These are phyloP conservation scores for Fistularia tabacaria DNA, from an alignment of 2,797 vertebrate genomes.

Conservation along the genomic window DNA sequence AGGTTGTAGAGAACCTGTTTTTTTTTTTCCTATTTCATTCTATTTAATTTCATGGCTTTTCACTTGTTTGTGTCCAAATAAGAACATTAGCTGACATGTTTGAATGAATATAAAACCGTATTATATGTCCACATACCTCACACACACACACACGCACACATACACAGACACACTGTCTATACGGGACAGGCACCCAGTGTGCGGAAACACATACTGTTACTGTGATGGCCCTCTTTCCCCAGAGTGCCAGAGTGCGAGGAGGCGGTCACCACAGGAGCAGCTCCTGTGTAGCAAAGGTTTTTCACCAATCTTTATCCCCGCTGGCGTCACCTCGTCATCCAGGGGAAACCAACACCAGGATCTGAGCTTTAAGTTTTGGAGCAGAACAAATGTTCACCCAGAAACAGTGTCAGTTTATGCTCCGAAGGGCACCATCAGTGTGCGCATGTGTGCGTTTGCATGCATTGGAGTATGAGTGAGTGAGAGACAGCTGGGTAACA, in stretches of 20 bases:
- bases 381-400: conserved; percentile 12
- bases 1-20: conserved; percentile 57
- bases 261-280: conserved; percentile 20
- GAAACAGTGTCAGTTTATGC: conserved; percentile 7
- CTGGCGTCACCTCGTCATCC: conserved; percentile 8
- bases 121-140: conserved; percentile 33
- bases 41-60: conserved; percentile 40
- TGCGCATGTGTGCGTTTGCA: too few species aligned
- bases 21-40: conserved; percentile 15
- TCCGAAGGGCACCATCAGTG: neutral
- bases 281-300: conserved; percentile 16
- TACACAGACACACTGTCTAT: conserved; percentile 17
- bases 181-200: conserved; percentile 23
- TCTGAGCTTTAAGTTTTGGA: conserved; percentile 7
- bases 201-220: conserved; percentile 25
- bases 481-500: neutral
- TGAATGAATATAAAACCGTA: conserved; percentile 40
- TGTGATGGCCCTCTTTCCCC: conserved; percentile 36
- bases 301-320: neutral
- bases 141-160: conserved; percentile 36
- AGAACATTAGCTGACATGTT: conserved; percentile 59
- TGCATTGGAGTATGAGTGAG: conserved; percentile 12
- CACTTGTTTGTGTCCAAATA: conserved; percentile 68
- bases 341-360: conserved; percentile 9
- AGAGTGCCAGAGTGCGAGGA: conserved; percentile 14